These are phyloP conservation scores for Sternotherus odoratus DNA, from an alignment of 2,797 vertebrate genomes.

Conservation along the genomic window DNA sequence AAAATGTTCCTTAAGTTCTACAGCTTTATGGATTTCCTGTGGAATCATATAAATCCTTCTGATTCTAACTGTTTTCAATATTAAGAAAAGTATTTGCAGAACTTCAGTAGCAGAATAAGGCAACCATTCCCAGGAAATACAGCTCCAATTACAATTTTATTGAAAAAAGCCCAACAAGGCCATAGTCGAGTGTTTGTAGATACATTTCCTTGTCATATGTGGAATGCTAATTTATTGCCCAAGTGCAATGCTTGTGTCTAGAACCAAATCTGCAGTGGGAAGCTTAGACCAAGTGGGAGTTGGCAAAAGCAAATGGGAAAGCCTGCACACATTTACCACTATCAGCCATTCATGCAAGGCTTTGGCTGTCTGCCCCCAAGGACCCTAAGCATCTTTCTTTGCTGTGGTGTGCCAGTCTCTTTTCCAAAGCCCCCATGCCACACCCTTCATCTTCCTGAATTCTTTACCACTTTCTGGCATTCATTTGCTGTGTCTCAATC, in stretches of 20 bases:
- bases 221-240: conserved; percentile 52
- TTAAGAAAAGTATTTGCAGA: conserved; percentile 73
- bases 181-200: conserved; percentile 52
- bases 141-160: conserved; percentile 61
- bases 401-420: conserved; percentile 47
- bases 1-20: conserved; percentile 71
- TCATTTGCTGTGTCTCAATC: conserved; percentile 62
- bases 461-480: conserved; percentile 74
- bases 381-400: neutral
- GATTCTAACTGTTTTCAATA: conserved; percentile 65
- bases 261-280: conserved; percentile 8
- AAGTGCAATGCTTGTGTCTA: conserved; percentile 7
- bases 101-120: conserved; percentile 53
- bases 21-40: conserved; percentile 74
- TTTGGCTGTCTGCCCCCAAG: conserved; percentile 9
- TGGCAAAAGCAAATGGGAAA: neutral
- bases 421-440: conserved; percentile 71
- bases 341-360: neutral
- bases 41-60: conserved; percentile 71
- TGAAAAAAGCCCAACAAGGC: conserved; percentile 65
- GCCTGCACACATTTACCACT: neutral
- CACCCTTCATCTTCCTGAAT: conserved; percentile 73
- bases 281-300: neutral
- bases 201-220: conserved; percentile 45
- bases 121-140: conserved; percentile 69